Base-by-base conservation (phyloP, 2,888 invertebrate species). In the Ichneumoninae sp. region DNA sequence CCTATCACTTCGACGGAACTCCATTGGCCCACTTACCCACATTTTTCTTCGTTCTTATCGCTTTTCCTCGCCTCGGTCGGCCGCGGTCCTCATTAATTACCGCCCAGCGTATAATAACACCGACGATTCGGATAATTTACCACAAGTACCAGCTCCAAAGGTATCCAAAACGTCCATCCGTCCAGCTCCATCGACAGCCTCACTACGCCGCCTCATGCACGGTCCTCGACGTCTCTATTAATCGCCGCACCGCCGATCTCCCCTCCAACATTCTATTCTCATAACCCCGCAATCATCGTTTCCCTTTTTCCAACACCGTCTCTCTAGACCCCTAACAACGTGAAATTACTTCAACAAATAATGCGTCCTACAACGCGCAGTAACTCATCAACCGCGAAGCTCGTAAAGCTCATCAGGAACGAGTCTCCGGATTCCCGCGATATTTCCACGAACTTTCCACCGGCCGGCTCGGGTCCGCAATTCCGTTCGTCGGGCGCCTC, bases 1-100 rank as follows among this genome's bases (percentile, higher is more conserved):
- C 90, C 89, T 87, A 90, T 90, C 90, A 90, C 91, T 91, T 87
- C 89, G 86, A 87, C 87, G 88, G 75, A 80, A 75, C 54, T 47
- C 13, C 13, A 3, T 13, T 13, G 44, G 44, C 6, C 33, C 7
- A 57, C 19, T 30, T 30, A n/a, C 60, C 4, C 60, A 30, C 30
- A 30, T 16, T 60, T 30, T 60, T 60, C 30, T 60, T 60, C 30
- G 30, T 60, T 30, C 8, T 30, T 30, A 22, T 10, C 77, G 52
- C 69, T 65, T 40, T 47, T 74, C 69, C 65, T 75, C 54, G 40
- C 57, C 26, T 76, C 72, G 54, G 3, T 26, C 26, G 26, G 26
- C 26, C 26, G 26, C 90, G 89, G 83, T 87, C 87, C 87, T 87
- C 90, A 89, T 90, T 90, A 91, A 91, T 90, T 91, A 90, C 87